Base-by-base conservation (phyloP, 2,113 vertebrate genomes). In the Chamaetylas fuelleborni region DNA sequence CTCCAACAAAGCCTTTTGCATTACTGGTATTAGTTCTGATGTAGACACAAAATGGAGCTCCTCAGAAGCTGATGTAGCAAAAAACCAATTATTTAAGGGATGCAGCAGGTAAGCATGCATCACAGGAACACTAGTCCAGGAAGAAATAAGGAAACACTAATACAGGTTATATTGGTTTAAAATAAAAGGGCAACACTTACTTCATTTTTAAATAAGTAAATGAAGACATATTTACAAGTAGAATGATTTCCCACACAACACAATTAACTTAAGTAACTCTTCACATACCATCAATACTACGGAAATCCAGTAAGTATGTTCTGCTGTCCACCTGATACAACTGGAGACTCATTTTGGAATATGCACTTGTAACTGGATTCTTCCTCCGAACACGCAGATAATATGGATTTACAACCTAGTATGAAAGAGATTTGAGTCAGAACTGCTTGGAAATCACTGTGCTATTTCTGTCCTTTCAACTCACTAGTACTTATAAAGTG, bases 301-400 rank as follows among this genome's bases (percentile, higher is more conserved):
- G 99, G 82, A 99, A 99, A 96, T 99, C 99, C 70, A 99, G 95
- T 91, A 99, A 98, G 92, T 99, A 99, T 33, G 99, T 99, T 95
- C 99, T 98, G 94, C 99, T 99, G 96, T 99, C 99, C 97, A 99
- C 99, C 93, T 99, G 99, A 97, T 99, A 99, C 73, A 99, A 96
- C 95, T 99, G 99, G 47, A 99, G 98, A 95, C 99, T 99, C 99
- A 99, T 99, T 98, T 99, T 99, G 85, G 99, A 99, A 90, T 98
- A 99, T 25, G 99, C 98, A 71, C 98, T 98, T 19, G 99, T 99
- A 38, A 99, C 97, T 16, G 99, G 98, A 95, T 99, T 99, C 98
- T 99, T 99, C 95, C 99, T 98, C 96, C 98, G 98, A 90, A 99
- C 99, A 38, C 99, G 99, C 65, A 99, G 97, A 96, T 99, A 99